These are phyloP conservation scores for Pocillopora grandis DNA, from an alignment of 92 coral and sea anemone species.

Conservation along the genomic window DNA sequence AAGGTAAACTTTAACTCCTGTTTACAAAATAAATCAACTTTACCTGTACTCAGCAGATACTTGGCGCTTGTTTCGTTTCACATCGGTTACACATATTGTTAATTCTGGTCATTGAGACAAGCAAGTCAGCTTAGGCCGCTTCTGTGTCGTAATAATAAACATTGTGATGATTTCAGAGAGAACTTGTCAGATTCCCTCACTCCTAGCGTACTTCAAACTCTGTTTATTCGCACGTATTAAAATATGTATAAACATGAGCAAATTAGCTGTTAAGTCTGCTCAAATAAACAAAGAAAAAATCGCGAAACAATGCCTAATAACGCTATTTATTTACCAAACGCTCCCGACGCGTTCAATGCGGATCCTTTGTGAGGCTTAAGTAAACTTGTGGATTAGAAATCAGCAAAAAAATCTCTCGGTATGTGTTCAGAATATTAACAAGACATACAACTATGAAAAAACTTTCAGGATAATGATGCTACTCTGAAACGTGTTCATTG, in stretches of 20 bases:
- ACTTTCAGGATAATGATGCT: too few relatives aligned
- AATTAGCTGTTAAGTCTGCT: constrained; percentile 5
- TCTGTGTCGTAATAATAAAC: background rate
- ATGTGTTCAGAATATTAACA: too few relatives aligned
- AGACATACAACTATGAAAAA: too few relatives aligned
- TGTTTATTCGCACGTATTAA: background rate
- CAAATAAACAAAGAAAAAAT: constrained; percentile 26
- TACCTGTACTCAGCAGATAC: too few relatives aligned
- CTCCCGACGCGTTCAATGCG: constrained; percentile 4
- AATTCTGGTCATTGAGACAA: background rate
- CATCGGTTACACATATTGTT: too few relatives aligned
- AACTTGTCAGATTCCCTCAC: background rate
- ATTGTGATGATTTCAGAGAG: background rate
- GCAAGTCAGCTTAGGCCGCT: background rate
- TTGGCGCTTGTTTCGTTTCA: too few relatives aligned
- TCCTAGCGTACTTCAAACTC: background rate
- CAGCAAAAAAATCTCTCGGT: background rate
- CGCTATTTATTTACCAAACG: background rate
- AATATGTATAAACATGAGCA: constrained; percentile 6
- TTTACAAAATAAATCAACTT: too few relatives aligned
- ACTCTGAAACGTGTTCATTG: too few relatives aligned
- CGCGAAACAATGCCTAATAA: background rate
- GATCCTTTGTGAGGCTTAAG: constrained; percentile 10
- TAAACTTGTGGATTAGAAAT: background rate
- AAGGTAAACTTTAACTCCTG: too few relatives aligned